Conservation (phyloP, 1,140 invertebrate species). For the Zaprionus africanus region DNA sequence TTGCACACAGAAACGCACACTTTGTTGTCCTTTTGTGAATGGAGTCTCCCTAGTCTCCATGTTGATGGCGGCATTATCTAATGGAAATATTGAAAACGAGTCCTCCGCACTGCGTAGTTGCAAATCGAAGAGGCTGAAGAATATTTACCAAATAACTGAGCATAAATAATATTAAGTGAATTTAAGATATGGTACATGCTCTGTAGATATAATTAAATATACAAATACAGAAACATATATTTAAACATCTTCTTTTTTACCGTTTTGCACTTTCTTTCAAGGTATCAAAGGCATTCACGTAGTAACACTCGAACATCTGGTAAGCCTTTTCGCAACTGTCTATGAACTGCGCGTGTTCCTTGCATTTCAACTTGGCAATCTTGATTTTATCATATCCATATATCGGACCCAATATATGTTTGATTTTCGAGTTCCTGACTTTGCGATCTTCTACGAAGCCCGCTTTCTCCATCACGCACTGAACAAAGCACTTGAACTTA, state of each 20-base stretch:
- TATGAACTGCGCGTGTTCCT: conserved; percentile 38
- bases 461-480: conserved; percentile 64
- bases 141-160: no score
- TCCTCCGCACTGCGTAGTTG: neutral
- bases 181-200: no score
- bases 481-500: conserved; percentile 68
- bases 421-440: conserved; percentile 45
- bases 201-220: no score
- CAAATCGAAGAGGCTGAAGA: neutral
- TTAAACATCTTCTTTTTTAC: no score
- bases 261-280: no score
- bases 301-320: conserved; percentile 64
- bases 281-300: conserved; percentile 17
- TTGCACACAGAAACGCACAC: conserved; percentile 43
- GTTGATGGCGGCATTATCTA: neutral
- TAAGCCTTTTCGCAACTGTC: conserved; percentile 68
- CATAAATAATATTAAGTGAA: no score
- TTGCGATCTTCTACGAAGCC: conserved; percentile 58
- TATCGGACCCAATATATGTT: conserved; percentile 50
- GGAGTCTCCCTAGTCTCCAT: neutral
- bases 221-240: no score
- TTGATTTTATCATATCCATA: conserved; percentile 50
- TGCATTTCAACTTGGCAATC: conserved; percentile 52
- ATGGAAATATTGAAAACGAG: neutral
- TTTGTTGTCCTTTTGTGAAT: neutral